Evolutionary conservation across 2,797 vertebrate species (phyloP).

Genomic region (Helostoma temminkii): DNA sequence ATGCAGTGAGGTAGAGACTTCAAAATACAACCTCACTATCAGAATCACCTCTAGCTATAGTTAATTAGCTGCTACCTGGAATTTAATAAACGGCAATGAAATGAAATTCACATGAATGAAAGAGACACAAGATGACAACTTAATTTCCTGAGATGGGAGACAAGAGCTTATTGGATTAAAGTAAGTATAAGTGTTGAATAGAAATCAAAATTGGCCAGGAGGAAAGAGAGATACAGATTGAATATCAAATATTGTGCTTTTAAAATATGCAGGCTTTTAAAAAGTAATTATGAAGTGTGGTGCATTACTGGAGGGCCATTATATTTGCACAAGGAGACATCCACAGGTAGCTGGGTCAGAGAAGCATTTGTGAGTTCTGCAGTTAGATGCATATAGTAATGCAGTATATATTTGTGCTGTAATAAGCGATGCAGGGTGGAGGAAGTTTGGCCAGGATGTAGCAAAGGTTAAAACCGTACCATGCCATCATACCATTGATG

Average conservation of each 20-base stretch:
- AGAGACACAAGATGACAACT: constrained; percentile 78
- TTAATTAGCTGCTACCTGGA: constrained; percentile 69
- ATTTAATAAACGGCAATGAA: constrained; percentile 81
- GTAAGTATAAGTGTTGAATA: constrained; percentile 70
- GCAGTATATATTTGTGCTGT: neutral
- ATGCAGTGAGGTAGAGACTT: constrained; percentile 47
- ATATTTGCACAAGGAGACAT: constrained; percentile 53
- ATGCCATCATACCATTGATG: too few relatives aligned
- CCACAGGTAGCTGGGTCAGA: constrained; percentile 32
- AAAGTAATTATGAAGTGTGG: constrained; percentile 77
- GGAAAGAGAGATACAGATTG: constrained; percentile 65
- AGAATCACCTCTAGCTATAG: constrained; percentile 65
- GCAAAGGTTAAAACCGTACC: too few relatives aligned
- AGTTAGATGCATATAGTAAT: neutral
- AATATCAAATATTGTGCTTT: constrained; percentile 77
- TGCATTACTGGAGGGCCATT: constrained; percentile 53
- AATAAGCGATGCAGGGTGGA: neutral
- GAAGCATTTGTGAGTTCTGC: constrained; percentile 10
- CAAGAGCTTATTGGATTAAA: constrained; percentile 81
- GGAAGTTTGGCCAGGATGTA: too few relatives aligned
- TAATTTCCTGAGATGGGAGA: constrained; percentile 85
- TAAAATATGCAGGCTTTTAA: constrained; percentile 80
- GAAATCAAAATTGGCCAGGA: constrained; percentile 69
- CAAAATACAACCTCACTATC: constrained; percentile 56
- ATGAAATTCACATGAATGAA: constrained; percentile 80